A percentile compares a stretch with the other conserved stretches of the same genome.
Evolutionary conservation across 1,140 invertebrate species (phyloP).

Genomic region (Stegodyphus mimosarum): DNA sequence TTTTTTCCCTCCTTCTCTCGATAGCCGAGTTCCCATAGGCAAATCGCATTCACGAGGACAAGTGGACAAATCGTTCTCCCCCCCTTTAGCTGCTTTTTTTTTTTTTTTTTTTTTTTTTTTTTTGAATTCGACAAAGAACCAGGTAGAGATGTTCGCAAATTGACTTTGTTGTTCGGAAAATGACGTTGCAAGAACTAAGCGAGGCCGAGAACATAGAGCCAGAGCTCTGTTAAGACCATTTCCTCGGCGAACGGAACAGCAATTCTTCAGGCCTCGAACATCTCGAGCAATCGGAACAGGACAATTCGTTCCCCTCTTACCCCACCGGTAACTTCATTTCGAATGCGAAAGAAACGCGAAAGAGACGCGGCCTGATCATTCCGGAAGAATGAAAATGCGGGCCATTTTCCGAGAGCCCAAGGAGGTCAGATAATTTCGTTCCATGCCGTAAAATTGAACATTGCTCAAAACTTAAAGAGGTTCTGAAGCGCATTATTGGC

Average conservation of each 20-base stretch:
- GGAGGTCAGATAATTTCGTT: constrained; percentile 7
- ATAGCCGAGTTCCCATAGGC: constrained; percentile 11
- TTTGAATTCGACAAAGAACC: neutral
- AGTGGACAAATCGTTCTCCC: too few relatives aligned
- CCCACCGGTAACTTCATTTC: constrained; percentile 45
- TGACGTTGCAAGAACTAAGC: constrained; percentile 47
- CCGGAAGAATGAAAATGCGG: neutral
- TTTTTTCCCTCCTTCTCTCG: too few relatives aligned
- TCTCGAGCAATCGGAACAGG: constrained; percentile 37
- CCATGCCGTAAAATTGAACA: constrained; percentile 1
- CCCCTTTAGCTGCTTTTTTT: too few relatives aligned
- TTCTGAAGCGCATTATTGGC: too few relatives aligned
- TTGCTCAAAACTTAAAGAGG: too few relatives aligned
- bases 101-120: too few relatives aligned
- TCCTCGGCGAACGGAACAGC: neutral
- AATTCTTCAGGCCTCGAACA: constrained; percentile 29
- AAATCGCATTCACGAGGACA: constrained; percentile 38
- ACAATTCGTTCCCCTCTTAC: constrained; percentile 25
- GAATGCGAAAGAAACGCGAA: constrained; percentile 24
- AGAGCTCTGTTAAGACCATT: too few relatives aligned
- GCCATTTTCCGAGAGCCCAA: neutral
- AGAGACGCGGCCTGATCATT: neutral
- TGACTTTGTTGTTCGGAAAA: constrained; percentile 59
- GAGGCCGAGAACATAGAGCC: constrained; percentile 4
- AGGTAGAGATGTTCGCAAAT: constrained; percentile 43